Percentiles rank a stretch among this genome's conserved stretches.
These are phyloP conservation scores for Typhlichthys eigenmanni DNA, from an alignment of 2,797 vertebrate genomes.

Conservation along the genomic window DNA sequence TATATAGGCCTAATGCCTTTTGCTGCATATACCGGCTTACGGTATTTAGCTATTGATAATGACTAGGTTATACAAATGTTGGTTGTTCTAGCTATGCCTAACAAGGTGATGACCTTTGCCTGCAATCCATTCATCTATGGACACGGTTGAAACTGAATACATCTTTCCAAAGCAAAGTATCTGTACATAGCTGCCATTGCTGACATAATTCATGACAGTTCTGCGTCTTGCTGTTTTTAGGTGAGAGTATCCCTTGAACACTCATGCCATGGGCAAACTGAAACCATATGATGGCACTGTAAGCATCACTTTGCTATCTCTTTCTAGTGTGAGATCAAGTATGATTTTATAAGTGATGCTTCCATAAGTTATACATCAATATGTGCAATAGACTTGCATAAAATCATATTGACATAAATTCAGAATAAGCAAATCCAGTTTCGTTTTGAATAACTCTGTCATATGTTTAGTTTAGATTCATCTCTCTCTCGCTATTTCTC, in stretches of 20 bases:
- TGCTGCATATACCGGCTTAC: too few relatives aligned
- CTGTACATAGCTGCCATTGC: conserved; percentile 71
- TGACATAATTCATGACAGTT: conserved; percentile 70
- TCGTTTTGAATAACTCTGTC: too few relatives aligned
- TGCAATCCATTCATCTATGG: conserved; percentile 56
- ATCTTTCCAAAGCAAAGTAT: conserved; percentile 55
- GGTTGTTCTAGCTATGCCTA: conserved; percentile 54
- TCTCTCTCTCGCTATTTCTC: too few relatives aligned
- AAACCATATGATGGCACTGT: conserved; percentile 57
- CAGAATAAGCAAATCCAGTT: too few relatives aligned
- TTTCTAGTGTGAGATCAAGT: conserved; percentile 40
- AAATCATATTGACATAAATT: too few relatives aligned
- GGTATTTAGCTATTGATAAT: neutral
- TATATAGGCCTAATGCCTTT: neutral
- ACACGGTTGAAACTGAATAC: conserved; percentile 63
- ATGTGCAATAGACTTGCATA: neutral
- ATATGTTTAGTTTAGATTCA: too few relatives aligned
- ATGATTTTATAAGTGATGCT: conserved; percentile 18
- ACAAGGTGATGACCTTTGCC: conserved; percentile 69
- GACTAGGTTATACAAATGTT: conserved; percentile 26
- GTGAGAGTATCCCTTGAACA: conserved; percentile 60
- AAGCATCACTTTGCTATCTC: conserved; percentile 46
- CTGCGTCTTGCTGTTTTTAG: conserved; percentile 74
- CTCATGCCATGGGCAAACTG: conserved; percentile 57
- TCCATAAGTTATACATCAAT: neutral